These are phyloP conservation scores for Ephydatia muelleri DNA, from an alignment of 37 sponge, comb jelly and placozoan species.

Conservation along the genomic window DNA sequence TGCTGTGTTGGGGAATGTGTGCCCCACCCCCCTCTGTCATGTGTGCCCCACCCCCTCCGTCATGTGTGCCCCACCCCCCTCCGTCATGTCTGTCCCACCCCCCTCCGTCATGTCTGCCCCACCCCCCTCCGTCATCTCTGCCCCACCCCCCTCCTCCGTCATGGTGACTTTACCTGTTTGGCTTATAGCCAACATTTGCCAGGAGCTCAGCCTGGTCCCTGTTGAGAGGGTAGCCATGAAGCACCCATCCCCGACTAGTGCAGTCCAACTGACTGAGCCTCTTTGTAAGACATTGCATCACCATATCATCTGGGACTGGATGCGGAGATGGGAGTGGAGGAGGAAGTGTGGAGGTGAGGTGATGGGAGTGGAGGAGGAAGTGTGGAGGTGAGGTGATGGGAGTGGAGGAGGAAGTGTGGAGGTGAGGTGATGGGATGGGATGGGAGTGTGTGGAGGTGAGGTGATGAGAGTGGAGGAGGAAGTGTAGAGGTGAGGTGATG, in stretches of 20 bases:
- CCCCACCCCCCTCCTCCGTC: background rate
- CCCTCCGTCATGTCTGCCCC: background rate
- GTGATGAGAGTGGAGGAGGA: background rate
- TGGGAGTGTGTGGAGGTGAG: background rate
- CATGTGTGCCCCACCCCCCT: background rate
- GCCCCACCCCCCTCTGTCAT: background rate
- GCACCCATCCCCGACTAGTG: conserved; percentile 85
- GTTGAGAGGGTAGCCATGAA: conserved; percentile 88
- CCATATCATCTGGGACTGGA: conserved; percentile 91
- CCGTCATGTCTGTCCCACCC: background rate
- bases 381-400: background rate
- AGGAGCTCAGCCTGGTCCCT: conserved; percentile 90
- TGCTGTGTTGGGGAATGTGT: background rate
- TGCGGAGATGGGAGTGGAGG: background rate
- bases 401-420: no score
- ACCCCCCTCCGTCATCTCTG: background rate
- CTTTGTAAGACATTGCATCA: conserved; percentile 57
- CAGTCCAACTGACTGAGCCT: conserved; percentile 81
- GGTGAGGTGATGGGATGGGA: no score
- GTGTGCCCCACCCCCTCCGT: background rate
- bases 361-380: background rate
- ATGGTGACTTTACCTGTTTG: conserved; percentile 79
- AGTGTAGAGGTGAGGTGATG: no score
- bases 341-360: background rate
- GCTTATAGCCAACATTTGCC: conserved; percentile 51